Percentiles rank a stretch among this genome's conserved stretches.
phyloP scores from a whole-genome alignment of 2,888 invertebrate species.

The Clanis bilineata region DNA sequence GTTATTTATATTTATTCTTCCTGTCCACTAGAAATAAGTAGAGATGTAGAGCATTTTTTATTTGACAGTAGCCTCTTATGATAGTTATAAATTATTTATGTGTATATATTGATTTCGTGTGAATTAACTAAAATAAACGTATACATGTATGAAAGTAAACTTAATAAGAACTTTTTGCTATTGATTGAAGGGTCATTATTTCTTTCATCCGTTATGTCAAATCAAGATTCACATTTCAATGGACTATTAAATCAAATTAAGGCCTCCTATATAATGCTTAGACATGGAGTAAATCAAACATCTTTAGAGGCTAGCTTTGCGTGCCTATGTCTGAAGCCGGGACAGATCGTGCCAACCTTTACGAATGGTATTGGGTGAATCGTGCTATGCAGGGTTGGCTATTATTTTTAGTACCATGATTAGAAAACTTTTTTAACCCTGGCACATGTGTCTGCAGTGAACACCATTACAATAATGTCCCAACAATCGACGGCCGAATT shows the following conservation, averaged over 20 bases:
- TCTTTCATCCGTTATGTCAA: neutral
- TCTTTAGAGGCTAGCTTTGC: constrained; percentile 23
- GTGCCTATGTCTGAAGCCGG: constrained; percentile 39
- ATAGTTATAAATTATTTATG: no score
- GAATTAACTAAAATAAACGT: no score
- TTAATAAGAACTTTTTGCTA: neutral
- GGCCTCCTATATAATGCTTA: constrained; percentile 15
- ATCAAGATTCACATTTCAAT: neutral
- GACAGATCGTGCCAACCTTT: constrained; percentile 52
- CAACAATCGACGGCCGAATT: no score
- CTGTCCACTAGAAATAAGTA: no score
- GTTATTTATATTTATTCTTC: no score
- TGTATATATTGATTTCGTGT: no score
- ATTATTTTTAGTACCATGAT: neutral
- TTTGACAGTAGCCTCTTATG: no score
- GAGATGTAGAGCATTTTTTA: no score
- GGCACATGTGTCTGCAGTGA: no score
- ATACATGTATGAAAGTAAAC: no score
- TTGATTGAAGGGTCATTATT: neutral
- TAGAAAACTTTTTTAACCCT: neutral
- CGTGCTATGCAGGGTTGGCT: constrained; percentile 46
- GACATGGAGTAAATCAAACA: constrained; percentile 15
- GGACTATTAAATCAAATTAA: constrained; percentile 30
- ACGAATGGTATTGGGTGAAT: constrained; percentile 46
- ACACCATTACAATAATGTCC: no score